Base-by-base conservation (phyloP, 2,888 invertebrate species). In the Clanis bilineata region DNA sequence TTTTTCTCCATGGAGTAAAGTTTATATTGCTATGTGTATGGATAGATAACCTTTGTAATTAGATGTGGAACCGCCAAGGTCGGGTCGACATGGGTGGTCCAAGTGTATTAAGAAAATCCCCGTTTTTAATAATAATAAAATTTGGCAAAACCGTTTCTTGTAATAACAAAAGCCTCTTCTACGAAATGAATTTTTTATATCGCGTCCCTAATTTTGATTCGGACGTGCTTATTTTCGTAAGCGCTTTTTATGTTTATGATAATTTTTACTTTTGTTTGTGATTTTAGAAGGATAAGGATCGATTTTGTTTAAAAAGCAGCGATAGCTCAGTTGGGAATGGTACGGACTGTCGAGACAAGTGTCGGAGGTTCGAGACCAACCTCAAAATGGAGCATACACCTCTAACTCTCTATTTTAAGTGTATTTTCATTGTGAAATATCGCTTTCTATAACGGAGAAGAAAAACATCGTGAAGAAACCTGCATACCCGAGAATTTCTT, bases 51-150 rank as follows among this genome's bases (percentile, higher is more conserved):
- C 51, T 39, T 56, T 56, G 61, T 62, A 60, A 70, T 70, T 62
- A 70, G 60, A 58, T 39, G 58, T 51, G 38, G 39, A 60, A 66
- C 56, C 45, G 44, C 22, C 64, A 70, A 68, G 70, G 66, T 58
- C 69, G 60, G 3, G 3, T 57, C 61, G 21, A 51, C 39, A 39
- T 51, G 47, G 58, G 58, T 45, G 58, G 47, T 64, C 62, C 70
- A 70, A 61, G 64, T 63, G 64, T 62, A 56, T 44, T 65, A 61
- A 28, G 47, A 58, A 62, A 58, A 43, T 56, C 56, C 43, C 59
- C 54, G 23, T 62, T 64, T 63, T 64, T 70, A 62, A 66, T 69
- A 64, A 63, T 61, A 70, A 70, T 58, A 62, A 64, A 51, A 70
- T 60, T 64, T 59, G 36, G 54, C 56, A 44, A 62, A 58, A 45